A percentile compares a stretch with the other conserved stretches of the same genome.
phyloP scores from a whole-genome alignment of 2,888 invertebrate species.

The Camptogramma bilineatum region DNA sequence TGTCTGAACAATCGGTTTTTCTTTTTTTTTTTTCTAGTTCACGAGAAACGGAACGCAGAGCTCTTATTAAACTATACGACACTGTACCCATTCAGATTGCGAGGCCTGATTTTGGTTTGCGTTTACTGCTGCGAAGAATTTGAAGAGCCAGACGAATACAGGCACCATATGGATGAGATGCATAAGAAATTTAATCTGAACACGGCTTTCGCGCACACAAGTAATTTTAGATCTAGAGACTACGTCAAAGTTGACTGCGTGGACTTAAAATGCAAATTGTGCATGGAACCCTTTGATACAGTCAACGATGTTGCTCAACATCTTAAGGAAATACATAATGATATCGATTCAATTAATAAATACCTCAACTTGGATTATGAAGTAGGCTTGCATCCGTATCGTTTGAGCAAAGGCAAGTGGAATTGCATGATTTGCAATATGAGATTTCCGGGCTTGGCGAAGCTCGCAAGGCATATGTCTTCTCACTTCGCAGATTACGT shows the following conservation, averaged over 20 bases:
- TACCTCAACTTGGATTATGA: constrained; percentile 59
- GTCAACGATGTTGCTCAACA: constrained; percentile 64
- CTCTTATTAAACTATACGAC: constrained; percentile 72
- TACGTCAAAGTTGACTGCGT: constrained; percentile 73
- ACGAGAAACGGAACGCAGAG: constrained; percentile 70
- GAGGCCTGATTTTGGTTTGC: constrained; percentile 66
- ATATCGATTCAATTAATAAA: constrained; percentile 26
- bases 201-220: constrained; percentile 68
- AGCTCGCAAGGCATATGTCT: constrained; percentile 69
- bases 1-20: constrained; percentile 60
- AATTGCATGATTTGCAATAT: constrained; percentile 62
- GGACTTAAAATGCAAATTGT: constrained; percentile 65
- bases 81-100: constrained; percentile 73
- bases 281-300: constrained; percentile 53
- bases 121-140: constrained; percentile 75
- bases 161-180: constrained; percentile 61
- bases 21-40: constrained; percentile 72
- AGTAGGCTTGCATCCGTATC: constrained; percentile 71
- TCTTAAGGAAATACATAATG: constrained; percentile 56
- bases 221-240: constrained; percentile 53
- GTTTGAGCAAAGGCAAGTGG: constrained; percentile 63
- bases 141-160: constrained; percentile 63
- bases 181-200: constrained; percentile 63
- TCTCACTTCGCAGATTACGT: constrained; percentile 69
- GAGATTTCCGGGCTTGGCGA: constrained; percentile 63